These are phyloP conservation scores for Eupithecia abbreviata DNA, from an alignment of 2,888 invertebrate genomes.

Conservation along the genomic window DNA sequence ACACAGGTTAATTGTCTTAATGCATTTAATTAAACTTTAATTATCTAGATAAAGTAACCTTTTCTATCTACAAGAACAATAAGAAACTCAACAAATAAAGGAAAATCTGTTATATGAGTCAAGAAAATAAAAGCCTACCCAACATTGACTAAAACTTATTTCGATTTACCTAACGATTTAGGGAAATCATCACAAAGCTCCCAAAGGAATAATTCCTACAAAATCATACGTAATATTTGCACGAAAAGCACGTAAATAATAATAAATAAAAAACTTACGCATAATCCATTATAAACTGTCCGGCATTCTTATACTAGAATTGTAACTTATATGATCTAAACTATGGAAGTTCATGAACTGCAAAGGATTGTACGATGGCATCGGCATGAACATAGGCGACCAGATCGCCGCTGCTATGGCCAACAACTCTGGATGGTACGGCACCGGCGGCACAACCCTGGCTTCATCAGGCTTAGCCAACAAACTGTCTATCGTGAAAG, in stretches of 20 bases:
- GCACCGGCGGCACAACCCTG: conserved; percentile 49
- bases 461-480: conserved; percentile 78
- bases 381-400: conserved; percentile 52
- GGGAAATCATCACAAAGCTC: not conserved
- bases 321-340: conserved; percentile 44
- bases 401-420: conserved; percentile 61
- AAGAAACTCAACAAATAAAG: conserved; percentile 7
- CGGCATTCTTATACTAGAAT: conserved; percentile 33
- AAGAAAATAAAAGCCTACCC: conserved; percentile 7
- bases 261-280: conserved; percentile 24
- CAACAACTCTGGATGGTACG: conserved; percentile 54
- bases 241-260: conserved; percentile 8
- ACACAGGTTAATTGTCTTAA: conserved; percentile 11
- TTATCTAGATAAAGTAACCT: conserved; percentile 10
- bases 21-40: conserved; percentile 17
- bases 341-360: conserved; percentile 54
- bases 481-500: conserved; percentile 93
- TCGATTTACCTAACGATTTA: not conserved
- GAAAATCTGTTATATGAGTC: not conserved
- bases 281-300: conserved; percentile 25
- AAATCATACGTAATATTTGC: not conserved
- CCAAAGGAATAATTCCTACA: not conserved
- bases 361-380: conserved; percentile 49
- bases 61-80: not conserved
- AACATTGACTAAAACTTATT: conserved; percentile 8